Evolutionary conservation across 2,113 vertebrate genomes (phyloP).

Genomic region (Passer montanus): DNA sequence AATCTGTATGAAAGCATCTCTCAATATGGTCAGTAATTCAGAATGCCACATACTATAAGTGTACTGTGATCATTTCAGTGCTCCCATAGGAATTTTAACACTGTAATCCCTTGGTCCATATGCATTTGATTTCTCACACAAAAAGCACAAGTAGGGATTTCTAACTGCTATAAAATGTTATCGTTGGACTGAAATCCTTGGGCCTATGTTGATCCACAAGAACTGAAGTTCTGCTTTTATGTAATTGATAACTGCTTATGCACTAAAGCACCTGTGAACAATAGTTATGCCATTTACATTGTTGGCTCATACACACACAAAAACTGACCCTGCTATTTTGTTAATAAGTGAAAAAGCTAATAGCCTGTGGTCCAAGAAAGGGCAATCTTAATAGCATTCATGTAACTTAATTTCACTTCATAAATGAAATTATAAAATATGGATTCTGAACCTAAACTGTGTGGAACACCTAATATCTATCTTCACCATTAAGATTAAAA

Average conservation of each 20-base stretch:
- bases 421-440: not conserved
- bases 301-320: not conserved
- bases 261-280: not conserved
- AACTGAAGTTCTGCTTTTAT: not conserved
- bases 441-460: constrained; percentile 3
- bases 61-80: not conserved
- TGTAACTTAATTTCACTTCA: not conserved
- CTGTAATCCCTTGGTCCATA: not conserved
- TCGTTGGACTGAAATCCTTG: not conserved
- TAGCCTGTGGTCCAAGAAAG: not conserved
- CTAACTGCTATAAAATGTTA: not conserved
- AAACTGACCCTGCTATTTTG: not conserved
- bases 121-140: not conserved
- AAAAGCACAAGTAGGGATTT: not conserved
- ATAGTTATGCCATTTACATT: not conserved
- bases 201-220: not conserved
- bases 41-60: not conserved
- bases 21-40: not conserved
- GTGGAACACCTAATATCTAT: not conserved
- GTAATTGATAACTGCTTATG: not conserved
- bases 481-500: not conserved
- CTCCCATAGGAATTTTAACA: not conserved
- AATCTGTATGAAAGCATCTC: not conserved
- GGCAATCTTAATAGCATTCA: not conserved
- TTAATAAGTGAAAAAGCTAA: not conserved